Evolutionary conservation across 2,797 vertebrate genomes (phyloP), one percentile per base, ranked within the genome.

Genomic region (Rhinatrema bivittatum): DNA sequence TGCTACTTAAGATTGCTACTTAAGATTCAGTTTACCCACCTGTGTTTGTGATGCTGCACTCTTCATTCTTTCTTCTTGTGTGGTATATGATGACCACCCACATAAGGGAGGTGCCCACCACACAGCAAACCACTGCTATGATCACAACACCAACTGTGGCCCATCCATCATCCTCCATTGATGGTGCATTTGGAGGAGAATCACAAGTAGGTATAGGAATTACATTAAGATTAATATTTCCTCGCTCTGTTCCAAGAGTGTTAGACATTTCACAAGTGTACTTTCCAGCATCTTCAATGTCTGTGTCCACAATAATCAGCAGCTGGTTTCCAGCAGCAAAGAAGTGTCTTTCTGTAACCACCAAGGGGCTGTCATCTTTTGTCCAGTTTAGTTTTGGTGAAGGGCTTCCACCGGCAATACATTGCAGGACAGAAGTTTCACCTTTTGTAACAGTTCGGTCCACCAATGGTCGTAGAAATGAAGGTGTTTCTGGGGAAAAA

Each of bases 71-170:
- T 32, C 89, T 81, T 31, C 95, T 84, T 1, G 94, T 98, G 79
- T 99, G 95, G 76, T 98, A 99, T 51, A 99, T 99, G 71, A 99
- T 96, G 68, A 97, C 86, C 69, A 98, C 95, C 94, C 95, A 99
- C 39, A 98, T 93, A 11, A 99, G 78, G 1, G 95, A 99, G 4
- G 95, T 98, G 47, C 94, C 95, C 60, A 99, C 95, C 61, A 99
- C 95, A 17, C 95, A 99, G 81, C 94, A 99, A 39, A 99, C 95
- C 68, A 99, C 94, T 0, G 91, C 94, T 39, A 99, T 98, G 74
- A 98, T 93, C 44, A 99, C 93, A 3, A 98, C 89, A 13, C 96
- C 96, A 65, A 93, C 90, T 0, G 93, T 98, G 53, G 90, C 88
- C 94, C 94, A 97, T 6, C 89, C 89, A 2, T 97, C 94, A 5